Evolutionary conservation across 35 echinoderm and acorn worm species (phyloP), one percentile per base, ranked within the genome.

Genomic region (Patiria miniata): DNA sequence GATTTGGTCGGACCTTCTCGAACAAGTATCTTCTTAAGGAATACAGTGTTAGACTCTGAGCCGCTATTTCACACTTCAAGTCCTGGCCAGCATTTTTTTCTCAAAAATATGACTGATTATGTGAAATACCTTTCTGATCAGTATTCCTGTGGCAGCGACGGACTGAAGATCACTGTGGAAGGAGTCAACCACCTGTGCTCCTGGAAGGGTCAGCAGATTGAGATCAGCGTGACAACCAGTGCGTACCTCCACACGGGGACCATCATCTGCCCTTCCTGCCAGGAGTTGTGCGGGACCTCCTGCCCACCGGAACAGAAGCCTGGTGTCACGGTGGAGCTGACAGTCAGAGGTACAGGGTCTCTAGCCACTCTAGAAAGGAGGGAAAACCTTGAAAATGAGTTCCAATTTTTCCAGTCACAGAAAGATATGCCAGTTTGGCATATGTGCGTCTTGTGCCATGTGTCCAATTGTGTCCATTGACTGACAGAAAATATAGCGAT

Each of bases 211-310:
- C 80, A 92, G 47, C 37, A 53, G 10, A 79, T 95, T 16, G 59
- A 88, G 17, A 77, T 95, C 14, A 61, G 86, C 39, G 85, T 92
- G 26, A 32, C 58, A 23, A 87, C 89, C 0, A 79, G 42, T 7
- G 18, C 19, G 1, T 95, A 95, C 55, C 80, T 91, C 7, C 93
- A 95, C 76, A 87, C 60, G 21, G 93, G 93, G 14, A 34, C 81
- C 37, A 39, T 95, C 39, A 58, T 95, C 22, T 95, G 93, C 65
- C 93, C 93, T 29, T 5, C 89, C 7, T 95, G 93, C 83, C 36
- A 83, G 8, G 89, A 95, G 53, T 39, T 95, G 1, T 95, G 93
- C 69, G 86, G 86, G 19, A 7, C 59, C 3, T 2, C 60, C 10
- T 95, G 93, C 55, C 93, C 93, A 51, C 42, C 37, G 14, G 55